phyloP scores from a whole-genome alignment of 92 coral and sea anemone species.

The Bergia sp. region DNA sequence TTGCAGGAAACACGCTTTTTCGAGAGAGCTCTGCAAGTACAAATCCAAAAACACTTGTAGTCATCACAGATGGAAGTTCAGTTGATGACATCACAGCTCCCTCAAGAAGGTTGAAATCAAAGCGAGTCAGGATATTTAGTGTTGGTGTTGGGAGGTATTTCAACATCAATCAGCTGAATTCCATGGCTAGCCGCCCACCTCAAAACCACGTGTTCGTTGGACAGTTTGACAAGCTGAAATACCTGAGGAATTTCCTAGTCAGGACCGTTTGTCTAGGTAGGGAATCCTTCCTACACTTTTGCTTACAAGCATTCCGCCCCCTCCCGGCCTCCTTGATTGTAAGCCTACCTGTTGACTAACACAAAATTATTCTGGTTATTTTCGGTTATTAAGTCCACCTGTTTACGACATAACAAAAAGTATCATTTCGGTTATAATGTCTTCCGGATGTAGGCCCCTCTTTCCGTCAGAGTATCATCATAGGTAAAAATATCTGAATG shows the following conservation, averaged over 20 bases:
- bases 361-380: not conserved
- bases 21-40: not conserved
- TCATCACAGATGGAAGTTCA: conserved; percentile 13
- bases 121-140: conserved; percentile 5
- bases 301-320: not conserved
- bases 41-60: conserved; percentile 23
- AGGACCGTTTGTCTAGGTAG: conserved; percentile 20
- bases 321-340: too few relatives aligned
- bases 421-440: too few relatives aligned
- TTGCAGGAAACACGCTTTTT: conserved; percentile 11
- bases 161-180: not conserved
- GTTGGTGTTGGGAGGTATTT: conserved; percentile 12
- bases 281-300: not conserved
- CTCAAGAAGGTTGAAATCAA: not conserved
- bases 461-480: too few relatives aligned
- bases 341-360: not conserved
- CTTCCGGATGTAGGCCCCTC: too few relatives aligned
- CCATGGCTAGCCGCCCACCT: conserved; percentile 6
- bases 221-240: conserved; percentile 31
- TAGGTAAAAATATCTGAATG: too few relatives aligned
- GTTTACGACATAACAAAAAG: too few relatives aligned
- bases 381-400: too few relatives aligned
- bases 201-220: conserved; percentile 20
- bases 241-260: conserved; percentile 3
- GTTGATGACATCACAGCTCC: conserved; percentile 7